A percentile compares a stretch with the other conserved stretches of the same genome.
Evolutionary conservation across 1,140 invertebrate species (phyloP).

Genomic region (Drosophila insularis): DNA sequence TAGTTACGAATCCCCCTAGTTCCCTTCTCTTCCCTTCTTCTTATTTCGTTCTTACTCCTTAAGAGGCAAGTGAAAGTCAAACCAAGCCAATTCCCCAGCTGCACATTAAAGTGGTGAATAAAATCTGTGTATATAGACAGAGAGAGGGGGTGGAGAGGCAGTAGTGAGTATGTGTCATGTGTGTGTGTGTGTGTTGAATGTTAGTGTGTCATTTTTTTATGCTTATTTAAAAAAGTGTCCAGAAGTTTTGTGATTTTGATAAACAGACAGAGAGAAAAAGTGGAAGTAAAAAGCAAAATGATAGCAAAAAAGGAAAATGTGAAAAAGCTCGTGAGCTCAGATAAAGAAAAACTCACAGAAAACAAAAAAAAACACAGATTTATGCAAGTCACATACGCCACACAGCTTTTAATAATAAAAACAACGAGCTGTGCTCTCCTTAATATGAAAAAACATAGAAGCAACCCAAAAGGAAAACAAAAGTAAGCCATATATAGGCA

Average conservation of each 20-base stretch:
- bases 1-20: conserved; percentile 4
- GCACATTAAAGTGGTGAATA: conserved; percentile 57
- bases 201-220: conserved; percentile 55
- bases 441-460: conserved; percentile 9
- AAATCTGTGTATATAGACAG: background rate
- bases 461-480: conserved; percentile 64
- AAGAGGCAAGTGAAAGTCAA: conserved; percentile 64
- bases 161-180: background rate
- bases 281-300: conserved; percentile 42
- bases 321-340: background rate
- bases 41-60: conserved; percentile 1
- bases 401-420: conserved; percentile 79
- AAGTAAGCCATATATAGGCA: conserved; percentile 26
- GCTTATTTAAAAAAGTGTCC: conserved; percentile 79
- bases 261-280: conserved; percentile 52
- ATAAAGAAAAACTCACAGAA: background rate
- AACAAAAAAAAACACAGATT: conserved; percentile 24
- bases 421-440: conserved; percentile 64
- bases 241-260: conserved; percentile 74
- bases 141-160: background rate
- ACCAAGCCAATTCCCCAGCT: conserved; percentile 62
- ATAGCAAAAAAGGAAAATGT: conserved; percentile 35
- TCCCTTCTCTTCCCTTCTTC: background rate
- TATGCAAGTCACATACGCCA: conserved; percentile 78
- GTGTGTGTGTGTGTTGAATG: background rate